Conservation (phyloP, 2,888 invertebrate genomes). For the Spisula solida region DNA sequence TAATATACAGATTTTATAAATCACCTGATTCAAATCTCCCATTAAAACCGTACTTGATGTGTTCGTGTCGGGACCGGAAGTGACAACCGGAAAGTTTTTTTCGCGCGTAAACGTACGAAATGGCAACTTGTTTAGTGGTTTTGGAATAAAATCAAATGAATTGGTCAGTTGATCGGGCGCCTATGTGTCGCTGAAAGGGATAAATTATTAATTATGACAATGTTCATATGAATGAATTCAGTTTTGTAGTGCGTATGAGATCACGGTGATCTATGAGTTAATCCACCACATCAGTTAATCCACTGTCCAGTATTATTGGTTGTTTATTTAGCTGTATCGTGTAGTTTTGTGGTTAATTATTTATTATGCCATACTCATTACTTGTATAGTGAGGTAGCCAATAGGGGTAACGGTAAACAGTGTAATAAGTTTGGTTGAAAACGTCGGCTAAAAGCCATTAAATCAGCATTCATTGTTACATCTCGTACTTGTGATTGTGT, state of each 20-base stretch:
- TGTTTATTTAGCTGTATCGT: neutral
- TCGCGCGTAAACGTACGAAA: neutral
- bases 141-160: too few relatives aligned
- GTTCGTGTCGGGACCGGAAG: neutral
- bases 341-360: neutral
- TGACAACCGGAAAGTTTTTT: neutral
- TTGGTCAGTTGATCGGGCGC: too few relatives aligned
- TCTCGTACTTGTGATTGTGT: too few relatives aligned
- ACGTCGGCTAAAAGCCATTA: too few relatives aligned
- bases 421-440: too few relatives aligned
- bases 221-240: neutral
- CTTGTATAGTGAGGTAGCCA: neutral
- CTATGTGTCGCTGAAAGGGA: neutral
- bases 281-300: neutral
- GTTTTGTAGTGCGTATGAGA: neutral
- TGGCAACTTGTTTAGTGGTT: too few relatives aligned
- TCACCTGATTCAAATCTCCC: too few relatives aligned
- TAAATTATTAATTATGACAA: neutral
- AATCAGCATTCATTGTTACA: too few relatives aligned
- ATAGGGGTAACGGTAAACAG: neutral
- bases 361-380: neutral
- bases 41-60: too few relatives aligned
- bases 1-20: too few relatives aligned
- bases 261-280: neutral
- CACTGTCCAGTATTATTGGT: neutral